phyloP scores from a whole-genome alignment of 2,797 vertebrate genomes.

The Smutsia gigantea region DNA sequence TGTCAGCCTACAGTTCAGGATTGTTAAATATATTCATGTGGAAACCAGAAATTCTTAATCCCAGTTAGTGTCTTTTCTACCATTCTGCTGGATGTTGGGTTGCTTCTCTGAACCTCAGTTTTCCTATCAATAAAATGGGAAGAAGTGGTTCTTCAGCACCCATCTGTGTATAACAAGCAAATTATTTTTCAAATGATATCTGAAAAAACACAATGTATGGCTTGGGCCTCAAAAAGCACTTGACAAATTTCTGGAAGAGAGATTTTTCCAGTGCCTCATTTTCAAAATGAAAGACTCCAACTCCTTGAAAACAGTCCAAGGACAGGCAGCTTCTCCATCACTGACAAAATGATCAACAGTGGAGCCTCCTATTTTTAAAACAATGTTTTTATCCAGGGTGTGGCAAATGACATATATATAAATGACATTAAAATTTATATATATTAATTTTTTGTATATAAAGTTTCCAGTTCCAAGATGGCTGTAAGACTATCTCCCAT shows the following conservation, averaged over 20 bases:
- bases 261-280: background rate
- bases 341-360: background rate
- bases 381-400: background rate
- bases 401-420: background rate
- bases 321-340: background rate
- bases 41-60: background rate
- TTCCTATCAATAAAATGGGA: background rate
- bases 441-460: background rate
- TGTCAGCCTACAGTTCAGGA: background rate
- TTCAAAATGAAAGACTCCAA: background rate
- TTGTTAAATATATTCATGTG: background rate
- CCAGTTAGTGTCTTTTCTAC: background rate
- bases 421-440: background rate
- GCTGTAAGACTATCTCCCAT: background rate
- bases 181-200: background rate
- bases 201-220: background rate
- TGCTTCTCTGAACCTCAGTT: constrained; percentile 64
- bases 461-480: background rate
- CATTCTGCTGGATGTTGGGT: background rate
- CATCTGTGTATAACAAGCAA: background rate
- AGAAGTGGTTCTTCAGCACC: background rate
- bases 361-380: background rate
- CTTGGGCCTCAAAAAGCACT: background rate
- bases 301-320: background rate
- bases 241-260: background rate